phyloP scores from a whole-genome alignment of 2,113 vertebrate species.

The Leptodactylus fuscus region DNA sequence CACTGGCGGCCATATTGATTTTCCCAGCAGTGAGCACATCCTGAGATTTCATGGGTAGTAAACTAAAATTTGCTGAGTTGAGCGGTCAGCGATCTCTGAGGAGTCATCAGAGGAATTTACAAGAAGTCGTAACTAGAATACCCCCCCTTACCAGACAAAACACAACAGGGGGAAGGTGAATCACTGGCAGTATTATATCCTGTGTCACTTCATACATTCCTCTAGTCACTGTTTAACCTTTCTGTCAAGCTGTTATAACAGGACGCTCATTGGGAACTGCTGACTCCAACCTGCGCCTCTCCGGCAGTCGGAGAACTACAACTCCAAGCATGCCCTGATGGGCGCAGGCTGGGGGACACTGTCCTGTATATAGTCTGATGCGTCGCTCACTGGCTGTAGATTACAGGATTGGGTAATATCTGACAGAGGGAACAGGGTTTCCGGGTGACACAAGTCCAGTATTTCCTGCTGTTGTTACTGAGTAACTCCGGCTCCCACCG shows the following conservation, averaged over 20 bases:
- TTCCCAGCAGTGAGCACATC: background rate
- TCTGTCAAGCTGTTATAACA: background rate
- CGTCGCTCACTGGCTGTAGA: background rate
- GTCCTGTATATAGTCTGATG: background rate
- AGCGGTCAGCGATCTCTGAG: background rate
- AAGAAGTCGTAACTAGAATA: background rate
- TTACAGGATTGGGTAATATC: background rate
- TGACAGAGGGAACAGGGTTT: background rate
- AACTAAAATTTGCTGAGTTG: background rate
- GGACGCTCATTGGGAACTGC: background rate
- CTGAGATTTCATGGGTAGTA: background rate
- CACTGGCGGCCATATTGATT: background rate
- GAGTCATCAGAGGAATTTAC: background rate
- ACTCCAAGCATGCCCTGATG: background rate
- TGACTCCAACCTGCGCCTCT: background rate
- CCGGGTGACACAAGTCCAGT: background rate
- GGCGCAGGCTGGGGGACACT: background rate
- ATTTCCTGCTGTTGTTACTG: conserved; percentile 56
- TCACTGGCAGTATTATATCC: background rate
- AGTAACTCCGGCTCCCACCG: background rate
- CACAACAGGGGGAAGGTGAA: background rate
- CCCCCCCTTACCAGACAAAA: too few species aligned
- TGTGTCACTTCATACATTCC: background rate
- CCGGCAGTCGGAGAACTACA: background rate
- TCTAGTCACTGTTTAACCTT: conserved; percentile 10